phyloP scores from a whole-genome alignment of 2,797 vertebrate genomes.

The Mormyrops boulengeri region DNA sequence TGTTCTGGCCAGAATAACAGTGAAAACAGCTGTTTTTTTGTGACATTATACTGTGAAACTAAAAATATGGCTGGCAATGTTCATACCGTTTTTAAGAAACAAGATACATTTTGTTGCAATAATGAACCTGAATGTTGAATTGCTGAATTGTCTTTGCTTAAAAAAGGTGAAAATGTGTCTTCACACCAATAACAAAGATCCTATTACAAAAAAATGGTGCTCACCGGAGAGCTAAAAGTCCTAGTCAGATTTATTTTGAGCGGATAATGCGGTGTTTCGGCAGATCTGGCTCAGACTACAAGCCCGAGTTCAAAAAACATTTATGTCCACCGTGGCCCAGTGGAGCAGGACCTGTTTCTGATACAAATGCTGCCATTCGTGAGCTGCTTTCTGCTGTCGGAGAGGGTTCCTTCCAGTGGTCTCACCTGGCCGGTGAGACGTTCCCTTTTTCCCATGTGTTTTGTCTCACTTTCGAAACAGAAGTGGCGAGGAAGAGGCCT shows the following conservation, averaged over 20 bases:
- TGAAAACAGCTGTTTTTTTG: not conserved
- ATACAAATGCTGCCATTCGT: not conserved
- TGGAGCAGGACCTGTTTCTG: not conserved
- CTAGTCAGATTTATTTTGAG: not conserved
- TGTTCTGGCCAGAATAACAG: not conserved
- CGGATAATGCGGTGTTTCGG: not conserved
- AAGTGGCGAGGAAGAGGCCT: not conserved
- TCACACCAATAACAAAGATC: slow-evolving; percentile 4
- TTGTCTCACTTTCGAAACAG: not conserved
- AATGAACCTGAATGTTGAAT: not conserved
- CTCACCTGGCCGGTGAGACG: not conserved
- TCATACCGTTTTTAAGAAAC: not conserved
- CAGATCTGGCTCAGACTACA: not conserved
- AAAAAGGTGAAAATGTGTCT: slow-evolving; percentile 3
- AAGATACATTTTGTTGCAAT: not conserved
- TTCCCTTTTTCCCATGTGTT: not conserved
- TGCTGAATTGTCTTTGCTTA: not conserved
- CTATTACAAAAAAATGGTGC: not conserved
- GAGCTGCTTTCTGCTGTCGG: not conserved
- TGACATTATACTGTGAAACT: not conserved
- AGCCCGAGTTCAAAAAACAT: not conserved
- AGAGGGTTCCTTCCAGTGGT: not conserved
- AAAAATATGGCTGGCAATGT: not conserved
- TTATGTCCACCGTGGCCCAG: not conserved
- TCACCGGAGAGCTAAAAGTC: not conserved